Evolutionary conservation across 1,140 invertebrate species (phyloP), one percentile per base, ranked within the genome.

Genomic region (Camponotus vicinus): DNA sequence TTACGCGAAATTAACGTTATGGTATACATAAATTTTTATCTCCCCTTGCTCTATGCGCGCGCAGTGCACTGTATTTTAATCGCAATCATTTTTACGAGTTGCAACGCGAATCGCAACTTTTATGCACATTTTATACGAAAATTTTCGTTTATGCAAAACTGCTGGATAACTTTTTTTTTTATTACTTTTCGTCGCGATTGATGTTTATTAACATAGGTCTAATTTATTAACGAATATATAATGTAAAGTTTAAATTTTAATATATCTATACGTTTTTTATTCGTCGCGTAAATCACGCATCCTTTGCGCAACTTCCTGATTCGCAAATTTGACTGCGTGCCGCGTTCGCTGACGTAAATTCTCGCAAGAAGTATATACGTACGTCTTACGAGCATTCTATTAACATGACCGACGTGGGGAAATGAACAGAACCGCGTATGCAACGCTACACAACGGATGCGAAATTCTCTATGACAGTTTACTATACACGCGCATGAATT

Each of bases 1-100:
- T 45, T 76, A 55, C 71, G 66, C 27, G 71, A 42, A 85, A 85
- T 89, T 88, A 88, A 76, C 83, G 84, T 89, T 87, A 76, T 45
- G 57, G 67, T 84, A 76, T 66, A 66, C 70, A 66, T 73, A 85
- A 21, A 88, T 85, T 77, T 85, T 69, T 64, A 64, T 71, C n/a
- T 5, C 21, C 40, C n/a, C n/a, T 42, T 21, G 40, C 49, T 49
- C 11, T 71, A 9, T 21, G 8, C 13, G 45, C 45, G 3, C 9
- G 11, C 45, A 42, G 1, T 13, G 9, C 15, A 18, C 9, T 32
- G 3, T 11, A 13, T 63, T 27, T 34, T 32, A n/a, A 67, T 78
- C 11, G 27, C 40, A 34, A 69, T 59, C 32, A 11, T 27, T 11
- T 69, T 27, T 45, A n/a, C 55, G 11, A 73, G 15, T 34, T 9